These are phyloP conservation scores for Typhlichthys eigenmanni DNA, from an alignment of 2,797 vertebrate species.

Conservation along the genomic window DNA sequence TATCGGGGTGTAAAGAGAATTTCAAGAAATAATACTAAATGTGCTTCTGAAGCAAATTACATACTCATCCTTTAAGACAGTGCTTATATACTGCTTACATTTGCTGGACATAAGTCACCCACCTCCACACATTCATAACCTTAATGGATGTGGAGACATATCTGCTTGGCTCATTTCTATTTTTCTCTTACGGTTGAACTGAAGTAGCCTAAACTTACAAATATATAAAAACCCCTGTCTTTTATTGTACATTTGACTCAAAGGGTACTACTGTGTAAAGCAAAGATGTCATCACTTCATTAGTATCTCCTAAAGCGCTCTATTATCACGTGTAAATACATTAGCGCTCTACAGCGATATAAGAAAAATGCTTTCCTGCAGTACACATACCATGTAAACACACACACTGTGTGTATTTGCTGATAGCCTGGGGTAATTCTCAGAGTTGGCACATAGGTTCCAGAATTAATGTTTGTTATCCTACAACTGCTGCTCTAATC, in stretches of 20 bases:
- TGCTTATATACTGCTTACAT: constrained; percentile 38
- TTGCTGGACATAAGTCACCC: constrained; percentile 19
- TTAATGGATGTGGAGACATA: constrained; percentile 14
- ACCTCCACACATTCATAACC: constrained; percentile 5
- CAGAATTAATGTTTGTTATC: constrained; percentile 10
- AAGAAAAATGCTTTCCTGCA: too few relatives aligned
- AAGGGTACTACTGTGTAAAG: constrained; percentile 1
- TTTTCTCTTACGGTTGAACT: constrained; percentile 7
- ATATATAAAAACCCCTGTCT: neutral
- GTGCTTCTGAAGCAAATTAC: too few relatives aligned
- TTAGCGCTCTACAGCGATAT: too few relatives aligned
- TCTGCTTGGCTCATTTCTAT: constrained; percentile 3
- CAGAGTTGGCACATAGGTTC: neutral
- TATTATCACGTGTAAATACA: too few relatives aligned
- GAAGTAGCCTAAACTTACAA: neutral
- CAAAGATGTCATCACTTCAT: constrained; percentile 12
- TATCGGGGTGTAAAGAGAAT: too few relatives aligned
- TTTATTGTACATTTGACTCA: neutral
- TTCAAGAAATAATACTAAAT: too few relatives aligned
- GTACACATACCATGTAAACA: too few relatives aligned
- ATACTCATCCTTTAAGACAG: constrained; percentile 38
- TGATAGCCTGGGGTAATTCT: constrained; percentile 5
- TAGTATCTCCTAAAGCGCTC: neutral
- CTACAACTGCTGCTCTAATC: neutral
- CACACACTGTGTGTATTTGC: neutral